Conservation (phyloP, 2,888 invertebrate genomes). For the Lysandra coridon region DNA sequence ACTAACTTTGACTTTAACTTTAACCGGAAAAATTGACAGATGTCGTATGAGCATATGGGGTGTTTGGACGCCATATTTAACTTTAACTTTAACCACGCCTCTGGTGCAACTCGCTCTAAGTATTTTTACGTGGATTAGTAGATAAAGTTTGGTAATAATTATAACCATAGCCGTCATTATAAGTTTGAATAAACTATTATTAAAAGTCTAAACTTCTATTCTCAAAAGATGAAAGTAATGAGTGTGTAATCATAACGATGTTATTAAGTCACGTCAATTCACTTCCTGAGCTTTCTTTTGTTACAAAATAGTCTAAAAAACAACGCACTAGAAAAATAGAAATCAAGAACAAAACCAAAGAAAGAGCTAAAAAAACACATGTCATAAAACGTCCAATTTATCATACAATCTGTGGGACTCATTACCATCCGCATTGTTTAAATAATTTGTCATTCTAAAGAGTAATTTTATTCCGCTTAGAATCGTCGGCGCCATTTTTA, state of each 20-base stretch:
- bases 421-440: constrained; percentile 28
- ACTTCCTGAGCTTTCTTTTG: not conserved
- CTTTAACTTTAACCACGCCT: too few species aligned
- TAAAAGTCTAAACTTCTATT: not conserved
- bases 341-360: constrained; percentile 19
- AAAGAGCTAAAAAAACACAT: constrained; percentile 10
- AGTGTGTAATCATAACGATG: not conserved
- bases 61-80: too few species aligned
- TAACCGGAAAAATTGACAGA: too few species aligned
- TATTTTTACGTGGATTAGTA: too few species aligned
- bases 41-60: too few species aligned
- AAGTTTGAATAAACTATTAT: too few species aligned
- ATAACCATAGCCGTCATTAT: too few species aligned
- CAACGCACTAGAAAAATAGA: constrained; percentile 21
- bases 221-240: not conserved
- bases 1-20: too few species aligned
- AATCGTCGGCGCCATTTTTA: not conserved
- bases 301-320: constrained; percentile 8
- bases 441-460: constrained; percentile 25
- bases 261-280: not conserved
- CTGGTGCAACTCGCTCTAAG: too few species aligned
- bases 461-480: constrained; percentile 30
- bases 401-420: constrained; percentile 26
- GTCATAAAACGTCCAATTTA: constrained; percentile 19
- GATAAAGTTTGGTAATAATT: too few species aligned